phyloP scores from a whole-genome alignment of 2,797 vertebrate genomes.

The Peromyscus aztecus region DNA sequence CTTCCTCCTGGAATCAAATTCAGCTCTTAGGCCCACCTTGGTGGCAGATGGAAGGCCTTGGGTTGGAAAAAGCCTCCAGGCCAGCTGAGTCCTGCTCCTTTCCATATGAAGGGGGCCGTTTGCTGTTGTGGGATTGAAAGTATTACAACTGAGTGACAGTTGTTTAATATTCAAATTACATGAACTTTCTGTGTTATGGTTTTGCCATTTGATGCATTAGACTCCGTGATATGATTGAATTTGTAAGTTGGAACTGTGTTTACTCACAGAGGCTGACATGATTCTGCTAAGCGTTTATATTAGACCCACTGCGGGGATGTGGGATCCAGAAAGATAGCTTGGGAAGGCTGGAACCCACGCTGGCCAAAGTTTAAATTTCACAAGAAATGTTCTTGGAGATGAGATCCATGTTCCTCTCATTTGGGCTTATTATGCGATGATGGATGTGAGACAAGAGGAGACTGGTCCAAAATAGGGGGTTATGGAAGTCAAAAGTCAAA shows the following conservation, averaged over 20 bases:
- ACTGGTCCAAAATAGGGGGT: not conserved
- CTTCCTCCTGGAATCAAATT: constrained; percentile 41
- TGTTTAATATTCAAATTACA: constrained; percentile 81
- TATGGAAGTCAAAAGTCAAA: constrained; percentile 44
- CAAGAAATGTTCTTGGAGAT: constrained; percentile 59
- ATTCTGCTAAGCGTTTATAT: constrained; percentile 83
- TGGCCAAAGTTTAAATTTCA: constrained; percentile 64
- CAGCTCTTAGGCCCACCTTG: not conserved
- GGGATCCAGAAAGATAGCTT: constrained; percentile 73
- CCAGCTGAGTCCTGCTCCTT: constrained; percentile 27
- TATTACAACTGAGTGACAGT: constrained; percentile 72
- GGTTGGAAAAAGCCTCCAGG: not conserved
- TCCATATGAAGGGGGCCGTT: constrained; percentile 41
- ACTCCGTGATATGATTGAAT: constrained; percentile 83
- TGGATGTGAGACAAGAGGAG: constrained; percentile 58
- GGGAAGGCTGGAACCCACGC: not conserved
- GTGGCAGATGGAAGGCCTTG: not conserved
- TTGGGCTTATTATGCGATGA: constrained; percentile 37
- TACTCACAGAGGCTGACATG: constrained; percentile 84
- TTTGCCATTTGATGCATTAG: constrained; percentile 83
- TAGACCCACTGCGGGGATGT: constrained; percentile 77
- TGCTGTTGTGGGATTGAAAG: constrained; percentile 39
- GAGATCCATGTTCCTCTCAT: constrained; percentile 53
- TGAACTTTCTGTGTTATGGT: constrained; percentile 81
- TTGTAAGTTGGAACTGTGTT: constrained; percentile 79